These are phyloP conservation scores for Lasioglossum leucozonium DNA, from an alignment of 2,888 invertebrate genomes.

Conservation along the genomic window DNA sequence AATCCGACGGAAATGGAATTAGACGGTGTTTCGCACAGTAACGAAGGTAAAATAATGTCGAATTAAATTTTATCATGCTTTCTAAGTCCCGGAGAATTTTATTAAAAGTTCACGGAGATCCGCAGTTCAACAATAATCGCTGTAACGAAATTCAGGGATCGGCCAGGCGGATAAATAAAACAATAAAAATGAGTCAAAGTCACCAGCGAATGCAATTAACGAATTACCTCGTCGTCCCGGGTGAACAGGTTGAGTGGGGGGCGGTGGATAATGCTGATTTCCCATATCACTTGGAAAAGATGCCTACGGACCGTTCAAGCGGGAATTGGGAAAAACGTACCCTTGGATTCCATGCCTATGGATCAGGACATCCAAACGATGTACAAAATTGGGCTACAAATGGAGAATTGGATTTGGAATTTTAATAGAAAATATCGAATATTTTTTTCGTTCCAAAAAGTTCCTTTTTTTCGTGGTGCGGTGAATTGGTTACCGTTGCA, in stretches of 20 bases:
- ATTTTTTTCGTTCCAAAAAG: too few relatives aligned
- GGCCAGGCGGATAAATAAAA: background rate
- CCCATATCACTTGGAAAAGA: background rate
- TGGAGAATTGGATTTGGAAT: too few relatives aligned
- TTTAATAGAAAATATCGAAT: too few relatives aligned
- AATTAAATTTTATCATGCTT: too few relatives aligned
- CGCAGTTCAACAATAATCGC: background rate
- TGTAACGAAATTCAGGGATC: background rate
- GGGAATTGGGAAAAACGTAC: background rate
- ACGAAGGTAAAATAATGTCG: too few relatives aligned
- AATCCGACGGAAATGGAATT: too few relatives aligned
- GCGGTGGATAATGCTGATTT: background rate
- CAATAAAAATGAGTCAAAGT: background rate
- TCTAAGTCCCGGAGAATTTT: background rate
- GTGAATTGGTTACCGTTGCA: too few relatives aligned
- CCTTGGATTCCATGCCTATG: background rate
- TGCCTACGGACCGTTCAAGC: background rate
- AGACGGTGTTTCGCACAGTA: too few relatives aligned
- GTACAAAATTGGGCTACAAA: too few relatives aligned
- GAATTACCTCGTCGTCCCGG: background rate
- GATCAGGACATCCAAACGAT: background rate
- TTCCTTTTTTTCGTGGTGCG: too few relatives aligned
- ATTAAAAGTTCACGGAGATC: background rate
- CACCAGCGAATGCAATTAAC: constrained; percentile 1
- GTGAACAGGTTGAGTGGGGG: background rate